Conservation (phyloP, 2,888 invertebrate genomes). For the Drosophila testacea region DNA sequence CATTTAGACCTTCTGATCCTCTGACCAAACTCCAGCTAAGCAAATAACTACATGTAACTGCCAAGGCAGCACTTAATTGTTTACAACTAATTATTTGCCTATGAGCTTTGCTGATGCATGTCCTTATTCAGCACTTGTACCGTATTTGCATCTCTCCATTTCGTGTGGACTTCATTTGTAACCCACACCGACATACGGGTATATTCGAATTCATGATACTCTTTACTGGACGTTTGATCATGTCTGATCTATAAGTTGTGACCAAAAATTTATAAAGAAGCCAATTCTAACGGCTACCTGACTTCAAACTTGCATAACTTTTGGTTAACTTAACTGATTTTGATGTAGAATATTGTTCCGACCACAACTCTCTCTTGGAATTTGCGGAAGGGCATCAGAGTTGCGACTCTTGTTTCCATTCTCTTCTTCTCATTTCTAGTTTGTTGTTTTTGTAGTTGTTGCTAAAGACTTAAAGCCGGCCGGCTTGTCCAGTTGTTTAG, state of each 20-base stretch:
- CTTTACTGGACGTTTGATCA: no score
- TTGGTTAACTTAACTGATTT: no score
- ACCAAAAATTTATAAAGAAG: no score
- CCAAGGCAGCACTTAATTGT: constrained; percentile 42
- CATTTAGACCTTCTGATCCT: neutral
- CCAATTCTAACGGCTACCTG: no score
- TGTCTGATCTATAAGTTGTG: no score
- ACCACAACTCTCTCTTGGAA: neutral
- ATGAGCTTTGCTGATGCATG: constrained; percentile 43
- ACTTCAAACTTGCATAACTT: no score
- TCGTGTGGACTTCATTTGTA: constrained; percentile 33
- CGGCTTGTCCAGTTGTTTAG: constrained; percentile 73
- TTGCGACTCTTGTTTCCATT: neutral
- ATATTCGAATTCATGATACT: neutral
- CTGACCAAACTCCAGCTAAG: constrained; percentile 9
- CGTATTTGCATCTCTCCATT: constrained; percentile 12
- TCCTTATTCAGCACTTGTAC: constrained; percentile 25
- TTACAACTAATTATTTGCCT: constrained; percentile 52
- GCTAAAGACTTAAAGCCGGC: constrained; percentile 62
- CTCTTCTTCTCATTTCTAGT: constrained; percentile 4
- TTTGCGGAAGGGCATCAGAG: constrained; percentile 30
- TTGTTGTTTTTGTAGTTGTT: constrained; percentile 22
- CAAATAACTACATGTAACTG: constrained; percentile 15
- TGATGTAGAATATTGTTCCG: neutral
- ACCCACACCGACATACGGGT: constrained; percentile 4